phyloP scores from a whole-genome alignment of 2,888 invertebrate genomes.

The Cosmia pyralina region DNA sequence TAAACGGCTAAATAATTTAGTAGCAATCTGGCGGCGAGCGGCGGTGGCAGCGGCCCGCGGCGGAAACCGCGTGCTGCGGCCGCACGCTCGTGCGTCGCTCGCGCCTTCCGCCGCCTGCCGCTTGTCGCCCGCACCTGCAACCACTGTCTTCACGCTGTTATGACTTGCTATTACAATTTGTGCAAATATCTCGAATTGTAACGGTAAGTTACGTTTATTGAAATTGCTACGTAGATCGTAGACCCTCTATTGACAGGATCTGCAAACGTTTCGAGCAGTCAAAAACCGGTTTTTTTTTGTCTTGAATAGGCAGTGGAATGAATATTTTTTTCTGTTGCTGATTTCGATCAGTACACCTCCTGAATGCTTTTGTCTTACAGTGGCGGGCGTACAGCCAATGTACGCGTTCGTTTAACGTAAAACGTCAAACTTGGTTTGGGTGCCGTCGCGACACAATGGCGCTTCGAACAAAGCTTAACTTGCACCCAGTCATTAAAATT shows the following conservation, averaged over 20 bases:
- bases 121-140: slow-evolving; percentile 45
- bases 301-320: background rate
- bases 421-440: slow-evolving; percentile 83
- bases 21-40: slow-evolving; percentile 82
- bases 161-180: slow-evolving; percentile 35
- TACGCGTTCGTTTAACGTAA: slow-evolving; percentile 79
- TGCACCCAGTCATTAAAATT: slow-evolving; percentile 89
- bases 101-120: slow-evolving; percentile 55
- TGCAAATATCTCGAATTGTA: slow-evolving; percentile 13
- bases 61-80: slow-evolving; percentile 72
- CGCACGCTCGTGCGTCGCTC: slow-evolving; percentile 50
- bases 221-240: background rate
- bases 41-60: slow-evolving; percentile 71
- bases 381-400: slow-evolving; percentile 75
- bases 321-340: slow-evolving; percentile 15
- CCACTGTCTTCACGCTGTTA: slow-evolving; percentile 50
- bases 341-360: slow-evolving; percentile 48
- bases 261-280: background rate
- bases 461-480: slow-evolving; percentile 86
- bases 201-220: background rate
- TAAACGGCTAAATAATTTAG: slow-evolving; percentile 90
- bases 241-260: background rate
- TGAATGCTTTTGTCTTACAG: slow-evolving; percentile 76
- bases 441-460: slow-evolving; percentile 82
- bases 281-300: slow-evolving; percentile 10